Evolutionary conservation across 2,797 vertebrate genomes (phyloP), one percentile per base, ranked within the genome.

Genomic region (Scleropages formosus): DNA sequence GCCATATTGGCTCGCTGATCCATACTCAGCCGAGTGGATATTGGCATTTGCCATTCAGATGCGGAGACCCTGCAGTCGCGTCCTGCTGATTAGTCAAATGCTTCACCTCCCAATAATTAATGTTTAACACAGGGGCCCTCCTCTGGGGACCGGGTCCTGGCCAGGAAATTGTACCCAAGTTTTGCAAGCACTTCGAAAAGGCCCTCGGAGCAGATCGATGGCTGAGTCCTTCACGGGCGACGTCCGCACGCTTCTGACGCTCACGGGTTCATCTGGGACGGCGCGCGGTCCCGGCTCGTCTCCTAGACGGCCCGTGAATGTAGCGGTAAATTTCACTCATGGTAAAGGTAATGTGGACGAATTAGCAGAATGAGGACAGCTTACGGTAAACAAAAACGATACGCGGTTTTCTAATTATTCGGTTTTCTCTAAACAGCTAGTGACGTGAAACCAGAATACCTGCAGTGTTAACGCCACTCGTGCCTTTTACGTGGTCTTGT

Each of bases 1-100:
- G 44, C 71, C 83, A 82, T 91, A 94, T 92, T 91, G 95, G 91
- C 91, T 92, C 93, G 91, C 91, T 95, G 93, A 95, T 94, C 92
- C 91, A 93, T 92, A 91, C 88, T 85, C 86, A 82, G 82, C 87
- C 83, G 85, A 90, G 89, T 87, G 88, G 85, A 89, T 96, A 97
- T 96, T 96, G 96, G 91, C 95, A 94, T 96, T 97, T 96, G 93
- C 94, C 95, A 94, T 90, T 96, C 94, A 95, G 86, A 80, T 81
- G 75, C 83, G 81, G 82, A 86, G 85, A n/a, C 87, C 88, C 85
- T 79, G 77, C 87, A 91, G 91, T 89, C 84, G 89, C 73, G 82
- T 90, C 89, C 87, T 94, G 93, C 92, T 94, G 94, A 95, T 95
- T 94, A 96, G 91, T 93, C 91, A 92, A 95, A 97, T 93, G 92